Conservation (phyloP, 2,888 invertebrate species). For the Eurois occulta region DNA sequence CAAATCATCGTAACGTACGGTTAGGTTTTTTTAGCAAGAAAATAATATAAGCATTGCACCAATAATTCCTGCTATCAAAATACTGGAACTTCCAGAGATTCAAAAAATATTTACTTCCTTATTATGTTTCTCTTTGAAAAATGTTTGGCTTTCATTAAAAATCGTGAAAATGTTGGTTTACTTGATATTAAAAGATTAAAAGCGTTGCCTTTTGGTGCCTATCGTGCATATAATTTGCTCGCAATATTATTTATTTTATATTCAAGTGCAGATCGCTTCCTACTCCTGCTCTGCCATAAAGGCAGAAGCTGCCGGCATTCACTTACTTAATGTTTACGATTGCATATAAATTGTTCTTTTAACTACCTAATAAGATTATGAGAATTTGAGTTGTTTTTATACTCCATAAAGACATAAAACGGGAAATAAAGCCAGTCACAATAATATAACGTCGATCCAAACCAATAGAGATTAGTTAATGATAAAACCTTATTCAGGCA, state of each 20-base stretch:
- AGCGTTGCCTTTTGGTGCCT: neutral
- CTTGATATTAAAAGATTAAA: neutral
- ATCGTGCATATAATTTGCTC: constrained; percentile 16
- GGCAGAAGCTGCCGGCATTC: constrained; percentile 48
- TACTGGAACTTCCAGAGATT: neutral
- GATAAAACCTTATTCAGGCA: constrained; percentile 1
- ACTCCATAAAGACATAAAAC: constrained; percentile 19
- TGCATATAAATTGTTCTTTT: constrained; percentile 42
- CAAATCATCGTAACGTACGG: neutral
- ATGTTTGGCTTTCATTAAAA: neutral
- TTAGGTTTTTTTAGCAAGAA: neutral
- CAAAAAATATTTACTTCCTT: neutral
- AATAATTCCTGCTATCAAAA: neutral
- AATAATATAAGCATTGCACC: too few species aligned
- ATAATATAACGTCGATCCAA: constrained; percentile 9
- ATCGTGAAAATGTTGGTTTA: neutral
- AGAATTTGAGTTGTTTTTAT: constrained; percentile 29
- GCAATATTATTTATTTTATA: constrained; percentile 48
- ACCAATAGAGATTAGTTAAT: constrained; percentile 18
- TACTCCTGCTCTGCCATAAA: constrained; percentile 56
- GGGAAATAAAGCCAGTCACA: constrained; percentile 23
- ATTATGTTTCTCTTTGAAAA: neutral
- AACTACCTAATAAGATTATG: constrained; percentile 41
- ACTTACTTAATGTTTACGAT: constrained; percentile 55
- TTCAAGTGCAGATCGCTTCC: constrained; percentile 66